Conservation (phyloP, 2,888 invertebrate genomes). For the Latheticus oryzae region DNA sequence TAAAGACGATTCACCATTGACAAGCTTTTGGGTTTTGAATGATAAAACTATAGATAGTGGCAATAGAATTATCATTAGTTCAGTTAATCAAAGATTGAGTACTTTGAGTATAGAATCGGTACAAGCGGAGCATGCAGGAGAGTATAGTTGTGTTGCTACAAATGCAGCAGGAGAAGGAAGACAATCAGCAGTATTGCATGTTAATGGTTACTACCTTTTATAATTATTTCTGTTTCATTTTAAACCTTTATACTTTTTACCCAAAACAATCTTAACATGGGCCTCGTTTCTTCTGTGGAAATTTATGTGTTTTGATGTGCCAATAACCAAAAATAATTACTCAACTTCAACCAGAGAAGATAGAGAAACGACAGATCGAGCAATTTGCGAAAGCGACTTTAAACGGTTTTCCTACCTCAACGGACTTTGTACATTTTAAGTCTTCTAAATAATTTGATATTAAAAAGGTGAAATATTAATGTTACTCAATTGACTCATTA, state of each 20-base stretch:
- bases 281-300: conserved; percentile 67
- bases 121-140: conserved; percentile 67
- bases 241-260: too few species aligned
- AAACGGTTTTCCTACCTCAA: too few species aligned
- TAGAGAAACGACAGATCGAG: too few species aligned
- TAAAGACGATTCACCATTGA: conserved; percentile 77
- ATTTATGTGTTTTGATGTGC: too few species aligned
- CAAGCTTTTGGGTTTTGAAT: conserved; percentile 72
- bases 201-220: conserved; percentile 75
- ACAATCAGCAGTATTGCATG: conserved; percentile 73
- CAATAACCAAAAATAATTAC: too few species aligned
- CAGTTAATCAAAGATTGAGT: conserved; percentile 66
- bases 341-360: too few species aligned
- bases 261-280: neutral
- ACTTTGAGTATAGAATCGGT: conserved; percentile 68
- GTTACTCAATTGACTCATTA: too few species aligned
- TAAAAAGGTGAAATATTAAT: too few species aligned
- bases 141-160: conserved; percentile 68
- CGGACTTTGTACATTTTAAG: too few species aligned
- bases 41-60: conserved; percentile 58
- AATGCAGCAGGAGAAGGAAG: conserved; percentile 72
- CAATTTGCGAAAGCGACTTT: too few species aligned
- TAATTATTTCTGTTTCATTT: too few species aligned
- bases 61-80: conserved; percentile 58
- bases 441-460: too few species aligned